Evolutionary conservation across 2,888 invertebrate genomes (phyloP), one percentile per base, ranked within the genome.

Genomic region (Nemapogon koenigi): DNA sequence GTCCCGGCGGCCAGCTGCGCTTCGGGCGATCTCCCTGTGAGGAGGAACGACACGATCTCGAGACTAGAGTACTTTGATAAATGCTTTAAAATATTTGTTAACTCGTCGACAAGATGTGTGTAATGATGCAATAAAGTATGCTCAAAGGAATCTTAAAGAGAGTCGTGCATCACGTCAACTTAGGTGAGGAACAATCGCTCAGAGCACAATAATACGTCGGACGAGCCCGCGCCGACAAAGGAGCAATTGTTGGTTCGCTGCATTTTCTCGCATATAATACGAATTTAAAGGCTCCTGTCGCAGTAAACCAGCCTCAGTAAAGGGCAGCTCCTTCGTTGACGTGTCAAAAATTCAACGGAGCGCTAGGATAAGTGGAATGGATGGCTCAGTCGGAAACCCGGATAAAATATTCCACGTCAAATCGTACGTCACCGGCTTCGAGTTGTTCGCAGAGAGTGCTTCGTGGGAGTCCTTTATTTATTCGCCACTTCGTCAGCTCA

Each of bases 361-460:
- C 59, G 59, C 62, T 56, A 57, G 71, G 69, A 67, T 76, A 78
- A 78, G 78, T 75, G 76, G 72, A 76, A 78, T 72, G 63, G 67
- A 78, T 75, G 69, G 68, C 61, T 59, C 56, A 57, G 62, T 57
- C 62, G 62, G 57, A 57, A 58, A 49, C 55, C 58, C 60, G 61
- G 67, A 70, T 78, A 75, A 76, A 78, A 75, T 72, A 78, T 76
- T 75, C 70, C 64, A 61, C 64, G 66, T 72, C 72, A 73, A 72
- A 75, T 67, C 75, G 73, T 78, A 78, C 68, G 72, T 78, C 78
- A 76, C 67, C 52, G 65, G 67, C 66, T 68, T 61, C 63, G 58
- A 62, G 68, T 69, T 67, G 68, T 64, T 68, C 63, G 52, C 58
- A 49, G 61, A 62, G 69, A 75, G 71, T 72, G 64, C 69, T 71